Evolutionary conservation across 2,797 vertebrate genomes (phyloP), one percentile per base, ranked within the genome.

Genomic region (Gymnocypris eckloni): DNA sequence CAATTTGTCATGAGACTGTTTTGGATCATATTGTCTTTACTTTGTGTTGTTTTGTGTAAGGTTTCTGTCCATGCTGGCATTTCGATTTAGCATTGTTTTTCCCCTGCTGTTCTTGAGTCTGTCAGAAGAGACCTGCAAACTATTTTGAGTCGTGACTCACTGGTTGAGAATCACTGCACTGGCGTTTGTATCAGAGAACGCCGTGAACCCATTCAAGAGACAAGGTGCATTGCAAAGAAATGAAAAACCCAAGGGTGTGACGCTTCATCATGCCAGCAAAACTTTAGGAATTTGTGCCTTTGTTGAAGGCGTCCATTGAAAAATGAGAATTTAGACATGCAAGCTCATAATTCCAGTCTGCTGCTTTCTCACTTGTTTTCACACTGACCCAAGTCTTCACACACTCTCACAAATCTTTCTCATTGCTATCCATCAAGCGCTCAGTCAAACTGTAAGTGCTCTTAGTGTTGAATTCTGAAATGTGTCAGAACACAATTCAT

Each of bases 391-490:
- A 37, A 18, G 5, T 37, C 28, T 75, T 75, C 70, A 25, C 41
- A n/a, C 22, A 28, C 25, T 66, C 61, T 33, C 61, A 37, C 37
- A 3, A 70, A 39, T 22, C 67, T 10, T 70, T 39, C 37, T 6
- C 73, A 54, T 54, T 33, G 4, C 48, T 54, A 50, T 37, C 50
- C 28, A 22, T 54, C 73, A 76, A 76, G 73, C 2, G 28, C 50
- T 54, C 50, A 76, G 73, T 22, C 28, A 22, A 37, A 37, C 73
- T 37, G 16, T 37, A 76, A 76, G 73, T 37, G 73, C 50, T 76
- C 73, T 76, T 54, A 54, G 33, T 5, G 15, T 52, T 75, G 9
- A 18, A 13, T 76, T 76, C 28, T 52, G 18, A 75, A 52, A 75
- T 37, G 25, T 37, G 73, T 54, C 48, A 54, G 28, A 76, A 54